phyloP scores from a whole-genome alignment of 2,888 invertebrate genomes.

The Drosophila eohydei region DNA sequence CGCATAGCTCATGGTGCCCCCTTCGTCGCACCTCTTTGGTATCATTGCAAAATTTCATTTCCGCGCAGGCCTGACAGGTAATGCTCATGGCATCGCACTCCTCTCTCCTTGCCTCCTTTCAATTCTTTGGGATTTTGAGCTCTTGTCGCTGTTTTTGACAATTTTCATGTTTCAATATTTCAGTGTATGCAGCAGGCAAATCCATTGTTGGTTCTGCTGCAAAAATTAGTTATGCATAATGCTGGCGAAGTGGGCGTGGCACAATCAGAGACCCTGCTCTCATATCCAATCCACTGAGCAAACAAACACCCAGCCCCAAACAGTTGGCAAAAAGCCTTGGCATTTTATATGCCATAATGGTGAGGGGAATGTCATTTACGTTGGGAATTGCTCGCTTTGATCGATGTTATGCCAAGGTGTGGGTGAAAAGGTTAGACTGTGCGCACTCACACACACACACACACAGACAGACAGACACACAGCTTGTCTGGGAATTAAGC shows the following conservation, averaged over 20 bases:
- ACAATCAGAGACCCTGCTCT: constrained; percentile 19
- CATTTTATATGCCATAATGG: constrained; percentile 7
- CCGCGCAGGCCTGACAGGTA: constrained; percentile 70
- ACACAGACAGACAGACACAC: neutral
- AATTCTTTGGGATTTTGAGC: neutral
- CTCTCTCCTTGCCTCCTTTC: neutral
- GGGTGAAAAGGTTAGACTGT: constrained; percentile 5
- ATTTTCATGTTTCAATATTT: constrained; percentile 80
- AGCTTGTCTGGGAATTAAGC: constrained; percentile 11
- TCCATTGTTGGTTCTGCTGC: constrained; percentile 51
- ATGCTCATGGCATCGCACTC: constrained; percentile 42
- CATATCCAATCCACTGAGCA: constrained; percentile 24
- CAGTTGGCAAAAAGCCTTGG: constrained; percentile 2
- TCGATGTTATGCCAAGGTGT: constrained; percentile 54
- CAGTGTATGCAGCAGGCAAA: constrained; percentile 60
- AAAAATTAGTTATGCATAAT: constrained; percentile 77
- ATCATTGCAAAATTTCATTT: constrained; percentile 77
- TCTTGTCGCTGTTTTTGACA: constrained; percentile 72
- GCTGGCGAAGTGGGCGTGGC: constrained; percentile 46
- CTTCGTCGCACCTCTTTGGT: constrained; percentile 18
- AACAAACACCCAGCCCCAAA: constrained; percentile 19
- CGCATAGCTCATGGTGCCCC: constrained; percentile 28
- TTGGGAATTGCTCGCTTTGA: constrained; percentile 53
- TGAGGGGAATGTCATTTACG: constrained; percentile 43
- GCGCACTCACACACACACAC: neutral